Evolutionary conservation across 2,113 vertebrate genomes (phyloP), one percentile per base, ranked within the genome.

Genomic region (Tychaedon coryphoeus): DNA sequence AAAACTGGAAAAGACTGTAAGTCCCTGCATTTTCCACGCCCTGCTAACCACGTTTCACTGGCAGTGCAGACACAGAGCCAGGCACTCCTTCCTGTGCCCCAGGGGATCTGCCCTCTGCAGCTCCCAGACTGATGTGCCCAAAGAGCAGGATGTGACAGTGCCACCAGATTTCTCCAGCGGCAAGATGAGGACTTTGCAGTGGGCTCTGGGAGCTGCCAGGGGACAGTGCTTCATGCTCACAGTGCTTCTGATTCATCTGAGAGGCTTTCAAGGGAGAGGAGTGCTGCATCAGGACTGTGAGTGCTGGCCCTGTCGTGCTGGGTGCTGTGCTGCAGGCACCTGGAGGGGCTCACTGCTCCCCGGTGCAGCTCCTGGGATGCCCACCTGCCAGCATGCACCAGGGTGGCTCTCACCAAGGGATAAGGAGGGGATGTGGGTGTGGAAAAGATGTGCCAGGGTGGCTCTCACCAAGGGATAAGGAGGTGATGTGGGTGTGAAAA

Each of bases 291-390:
- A 45, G 51, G 33, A 51, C 36, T 2, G 3, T 0, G 0, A 56
- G 50, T 1, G 1, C 43, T 2, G 2, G 26, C n/a, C 18, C 40
- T 43, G 31, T n/a, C 0, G 4, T 4, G 1, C 47, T 28, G 82
- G 23, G 28, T 15, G 26, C 86, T 80, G 50, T 3, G 26, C 33
- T 60, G 38, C 40, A 31, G 43, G 48, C 1, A 5, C 45, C 48
- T 31, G 29, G 67, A 74, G 42, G 43, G 53, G 18, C 29, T 92
- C 7, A 3, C 20, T 60, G 66, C 58, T 83, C 33, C 51, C 45
- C 0, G 0, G 2, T 19, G 24, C 33, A 57, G 60, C 72, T 45
- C 42, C 42, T 40, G 60, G 36, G 43, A 50, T 56, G 1, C 16
- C 33, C 58, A 25, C 15, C 66, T 62, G 77, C 29, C 76, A 14